These are phyloP conservation scores for Priocnemis perturbator DNA, from an alignment of 2,888 invertebrate genomes.

Conservation along the genomic window DNA sequence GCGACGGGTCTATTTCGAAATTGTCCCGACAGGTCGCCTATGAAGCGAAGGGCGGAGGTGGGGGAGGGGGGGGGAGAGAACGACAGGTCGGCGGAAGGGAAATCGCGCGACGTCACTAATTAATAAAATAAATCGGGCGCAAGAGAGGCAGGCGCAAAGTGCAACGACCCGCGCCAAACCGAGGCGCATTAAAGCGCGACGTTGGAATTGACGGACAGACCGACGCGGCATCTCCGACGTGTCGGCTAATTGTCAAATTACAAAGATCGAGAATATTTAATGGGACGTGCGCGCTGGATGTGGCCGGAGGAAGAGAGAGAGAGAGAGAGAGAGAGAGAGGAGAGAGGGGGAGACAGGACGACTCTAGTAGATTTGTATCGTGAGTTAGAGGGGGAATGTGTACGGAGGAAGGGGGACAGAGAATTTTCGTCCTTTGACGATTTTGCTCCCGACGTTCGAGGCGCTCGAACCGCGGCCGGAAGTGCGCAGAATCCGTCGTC, in stretches of 20 bases:
- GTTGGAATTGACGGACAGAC: conserved; percentile 6
- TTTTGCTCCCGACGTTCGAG: background rate
- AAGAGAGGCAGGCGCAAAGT: conserved; percentile 2
- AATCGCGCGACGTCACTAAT: conserved; percentile 46
- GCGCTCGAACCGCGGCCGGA: too few species aligned
- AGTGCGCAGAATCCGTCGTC: conserved; percentile 45
- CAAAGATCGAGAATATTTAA: conserved; percentile 66
- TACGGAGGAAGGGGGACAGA: too few species aligned
- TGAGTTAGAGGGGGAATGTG: background rate
- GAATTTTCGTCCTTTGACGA: too few species aligned
- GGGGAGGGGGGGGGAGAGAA: conserved; percentile 20
- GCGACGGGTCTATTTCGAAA: conserved; percentile 14
- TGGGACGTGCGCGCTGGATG: conserved; percentile 48
- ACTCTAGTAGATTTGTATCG: background rate
- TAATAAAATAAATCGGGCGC: conserved; percentile 56
- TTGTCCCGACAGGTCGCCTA: conserved; percentile 11
- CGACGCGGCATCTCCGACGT: conserved; percentile 29
- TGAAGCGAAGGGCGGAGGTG: conserved; percentile 19
- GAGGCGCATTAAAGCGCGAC: conserved; percentile 8
- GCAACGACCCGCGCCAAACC: conserved; percentile 36
- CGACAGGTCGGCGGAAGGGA: conserved; percentile 18
- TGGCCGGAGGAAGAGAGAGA: too few species aligned
- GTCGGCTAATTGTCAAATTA: conserved; percentile 68
- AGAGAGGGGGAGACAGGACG: background rate
- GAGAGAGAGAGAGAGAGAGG: conserved; percentile 19